Conservation (phyloP, 2,888 invertebrate genomes). For the Dryadula phaetusa region DNA sequence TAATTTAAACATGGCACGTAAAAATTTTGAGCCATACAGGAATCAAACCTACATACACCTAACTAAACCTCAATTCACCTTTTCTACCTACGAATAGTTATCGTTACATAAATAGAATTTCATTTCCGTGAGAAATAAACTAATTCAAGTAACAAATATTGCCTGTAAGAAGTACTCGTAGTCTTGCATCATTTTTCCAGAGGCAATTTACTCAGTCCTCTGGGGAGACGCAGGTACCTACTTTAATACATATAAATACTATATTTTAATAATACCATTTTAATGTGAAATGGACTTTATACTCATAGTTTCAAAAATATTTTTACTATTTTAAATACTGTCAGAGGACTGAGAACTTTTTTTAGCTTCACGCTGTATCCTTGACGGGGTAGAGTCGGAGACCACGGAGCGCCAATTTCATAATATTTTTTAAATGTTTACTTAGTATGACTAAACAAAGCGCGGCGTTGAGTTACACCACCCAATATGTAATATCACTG, state of each 20-base stretch:
- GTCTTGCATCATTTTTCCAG: constrained; percentile 24
- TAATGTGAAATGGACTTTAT: background rate
- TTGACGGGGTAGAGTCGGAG: no score
- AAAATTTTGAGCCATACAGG: no score
- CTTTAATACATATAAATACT: background rate
- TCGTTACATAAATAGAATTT: constrained; percentile 6
- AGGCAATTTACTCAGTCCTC: constrained; percentile 13
- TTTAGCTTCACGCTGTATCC: no score
- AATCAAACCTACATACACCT: background rate
- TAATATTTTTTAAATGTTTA: no score
- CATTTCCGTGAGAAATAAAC: constrained; percentile 18
- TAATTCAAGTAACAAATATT: constrained; percentile 21
- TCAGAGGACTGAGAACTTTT: no score
- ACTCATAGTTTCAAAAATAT: no score
- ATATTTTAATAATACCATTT: background rate
- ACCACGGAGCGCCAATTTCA: no score
- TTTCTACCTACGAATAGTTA: background rate
- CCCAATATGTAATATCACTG: no score
- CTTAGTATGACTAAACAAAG: no score
- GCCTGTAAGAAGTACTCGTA: constrained; percentile 14
- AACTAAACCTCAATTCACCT: background rate
- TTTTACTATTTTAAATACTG: no score
- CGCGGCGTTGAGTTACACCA: no score
- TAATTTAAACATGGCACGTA: no score
- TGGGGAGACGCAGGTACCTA: constrained; percentile 8